phyloP scores from a whole-genome alignment of 2,888 invertebrate species.

The Andrena flavipes region DNA sequence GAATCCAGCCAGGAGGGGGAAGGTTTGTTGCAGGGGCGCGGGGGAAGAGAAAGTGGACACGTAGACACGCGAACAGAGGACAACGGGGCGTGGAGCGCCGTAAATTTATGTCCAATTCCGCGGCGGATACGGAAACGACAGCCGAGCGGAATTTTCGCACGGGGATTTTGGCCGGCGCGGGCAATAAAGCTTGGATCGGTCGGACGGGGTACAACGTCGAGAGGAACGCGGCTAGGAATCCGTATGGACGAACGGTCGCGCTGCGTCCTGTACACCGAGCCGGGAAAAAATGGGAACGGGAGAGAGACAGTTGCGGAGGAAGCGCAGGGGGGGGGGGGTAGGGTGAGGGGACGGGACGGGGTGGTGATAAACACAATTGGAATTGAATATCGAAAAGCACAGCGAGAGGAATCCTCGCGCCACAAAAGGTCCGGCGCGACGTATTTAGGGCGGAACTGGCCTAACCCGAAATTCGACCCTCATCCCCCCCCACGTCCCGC shows the following conservation, averaged over 20 bases:
- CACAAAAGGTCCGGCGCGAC: constrained; percentile 44
- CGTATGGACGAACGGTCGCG: constrained; percentile 35
- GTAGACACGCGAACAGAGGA: background rate
- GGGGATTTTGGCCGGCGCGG: constrained; percentile 72
- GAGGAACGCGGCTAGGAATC: constrained; percentile 39
- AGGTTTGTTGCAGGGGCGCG: background rate
- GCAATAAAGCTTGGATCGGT: constrained; percentile 75
- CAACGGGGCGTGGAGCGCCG: constrained; percentile 46
- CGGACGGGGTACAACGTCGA: constrained; percentile 62
- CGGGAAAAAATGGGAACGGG: background rate
- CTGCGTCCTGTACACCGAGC: constrained; percentile 21
- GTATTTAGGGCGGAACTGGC: constrained; percentile 65
- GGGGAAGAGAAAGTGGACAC: background rate
- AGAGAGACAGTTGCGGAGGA: background rate
- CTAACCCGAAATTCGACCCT: constrained; percentile 53
- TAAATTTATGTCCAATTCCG: constrained; percentile 80
- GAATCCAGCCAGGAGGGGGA: background rate
- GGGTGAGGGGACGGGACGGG: background rate
- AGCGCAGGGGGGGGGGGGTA: background rate
- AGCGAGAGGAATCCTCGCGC: constrained; percentile 38
- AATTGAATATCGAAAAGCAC: constrained; percentile 71
- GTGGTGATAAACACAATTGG: constrained; percentile 65
- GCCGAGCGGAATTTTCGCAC: constrained; percentile 76
- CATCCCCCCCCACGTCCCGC: rapidly evolving
- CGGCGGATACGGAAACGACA: constrained; percentile 73